Conservation (phyloP, 2,888 invertebrate species). For the Scaptomyza flava region DNA sequence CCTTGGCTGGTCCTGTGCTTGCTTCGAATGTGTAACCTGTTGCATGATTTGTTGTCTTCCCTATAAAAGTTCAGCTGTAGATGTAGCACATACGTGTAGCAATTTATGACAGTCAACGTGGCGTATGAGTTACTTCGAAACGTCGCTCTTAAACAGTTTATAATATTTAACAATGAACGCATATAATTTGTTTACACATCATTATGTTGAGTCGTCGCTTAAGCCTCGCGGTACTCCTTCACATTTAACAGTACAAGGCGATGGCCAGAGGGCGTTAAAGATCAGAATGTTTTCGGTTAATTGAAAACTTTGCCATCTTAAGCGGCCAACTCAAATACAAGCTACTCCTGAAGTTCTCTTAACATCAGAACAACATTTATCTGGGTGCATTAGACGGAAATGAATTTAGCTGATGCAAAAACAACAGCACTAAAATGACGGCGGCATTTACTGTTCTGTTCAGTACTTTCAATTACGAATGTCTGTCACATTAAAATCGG, state of each 20-base stretch:
- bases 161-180: conserved; percentile 30
- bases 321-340: too few species aligned
- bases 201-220: conserved; percentile 49
- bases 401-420: conserved; percentile 46
- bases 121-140: conserved; percentile 46
- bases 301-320: too few species aligned
- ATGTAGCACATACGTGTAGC: conserved; percentile 45
- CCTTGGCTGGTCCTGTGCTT: conserved; percentile 37
- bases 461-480: conserved; percentile 44
- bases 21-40: conserved; percentile 58
- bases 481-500: conserved; percentile 36
- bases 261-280: too few species aligned
- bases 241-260: too few species aligned
- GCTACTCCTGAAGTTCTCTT: too few species aligned
- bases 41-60: conserved; percentile 66
- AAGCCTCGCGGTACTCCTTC: background rate
- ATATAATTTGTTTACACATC: conserved; percentile 50
- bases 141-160: background rate
- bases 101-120: conserved; percentile 49
- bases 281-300: too few species aligned
- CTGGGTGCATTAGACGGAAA: conserved; percentile 19
- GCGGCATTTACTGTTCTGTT: conserved; percentile 13
- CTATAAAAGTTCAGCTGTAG: background rate
- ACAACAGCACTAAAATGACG: too few species aligned
- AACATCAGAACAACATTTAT: too few species aligned